Percentiles rank a stretch among this genome's conserved stretches.
These are phyloP conservation scores for Aphidoletes aphidimyza DNA, from an alignment of 2,888 invertebrate species.

Conservation along the genomic window DNA sequence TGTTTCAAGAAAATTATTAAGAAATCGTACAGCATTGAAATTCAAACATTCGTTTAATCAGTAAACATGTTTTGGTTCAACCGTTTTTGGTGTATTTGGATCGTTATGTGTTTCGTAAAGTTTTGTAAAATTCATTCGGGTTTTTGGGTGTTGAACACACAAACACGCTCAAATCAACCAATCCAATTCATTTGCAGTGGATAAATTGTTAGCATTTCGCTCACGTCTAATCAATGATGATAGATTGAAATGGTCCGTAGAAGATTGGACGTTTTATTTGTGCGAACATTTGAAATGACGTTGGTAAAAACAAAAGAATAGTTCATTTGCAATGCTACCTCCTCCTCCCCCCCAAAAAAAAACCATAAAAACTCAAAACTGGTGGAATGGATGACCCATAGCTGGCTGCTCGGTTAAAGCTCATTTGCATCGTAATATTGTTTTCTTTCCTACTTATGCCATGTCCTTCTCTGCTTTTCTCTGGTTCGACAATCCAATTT, in stretches of 20 bases:
- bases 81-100: too few species aligned
- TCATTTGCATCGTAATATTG: constrained; percentile 28
- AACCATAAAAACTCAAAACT: background rate
- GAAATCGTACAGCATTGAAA: too few species aligned
- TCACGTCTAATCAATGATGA: constrained; percentile 51
- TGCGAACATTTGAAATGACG: background rate
- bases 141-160: too few species aligned
- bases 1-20: too few species aligned
- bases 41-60: too few species aligned
- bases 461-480: constrained; percentile 10
- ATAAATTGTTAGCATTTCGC: constrained; percentile 32
- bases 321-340: background rate
- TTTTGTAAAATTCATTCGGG: too few species aligned
- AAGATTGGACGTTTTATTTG: background rate
- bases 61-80: too few species aligned
- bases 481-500: too few species aligned
- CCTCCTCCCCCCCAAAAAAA: too few species aligned
- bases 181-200: constrained; percentile 16
- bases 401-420: background rate
- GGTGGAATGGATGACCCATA: constrained; percentile 50
- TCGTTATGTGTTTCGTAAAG: too few species aligned
- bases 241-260: constrained; percentile 42
- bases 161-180: background rate
- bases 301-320: background rate
- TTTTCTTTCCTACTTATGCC: constrained; percentile 36